Conservation (phyloP, 1,140 invertebrate genomes). For the Varroa destructor region DNA sequence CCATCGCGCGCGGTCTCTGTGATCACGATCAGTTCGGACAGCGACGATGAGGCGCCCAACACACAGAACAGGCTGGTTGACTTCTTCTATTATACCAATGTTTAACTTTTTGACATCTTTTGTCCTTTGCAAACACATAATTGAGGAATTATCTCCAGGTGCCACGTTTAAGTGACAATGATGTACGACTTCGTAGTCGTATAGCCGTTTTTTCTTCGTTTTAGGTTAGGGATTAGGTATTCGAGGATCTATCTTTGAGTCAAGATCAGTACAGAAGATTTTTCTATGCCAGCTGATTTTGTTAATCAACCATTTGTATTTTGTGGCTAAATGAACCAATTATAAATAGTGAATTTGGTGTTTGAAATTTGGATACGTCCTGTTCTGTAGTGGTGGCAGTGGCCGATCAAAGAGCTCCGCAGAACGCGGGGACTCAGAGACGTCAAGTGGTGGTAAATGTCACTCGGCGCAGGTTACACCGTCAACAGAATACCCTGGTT, state of each 20-base stretch:
- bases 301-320: background rate
- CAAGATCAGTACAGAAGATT: too few species aligned
- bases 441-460: slow-evolving; percentile 1
- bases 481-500: background rate
- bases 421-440: slow-evolving; percentile 1
- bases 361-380: too few species aligned
- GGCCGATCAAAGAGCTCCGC: slow-evolving; percentile 13
- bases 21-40: slow-evolving; percentile 90
- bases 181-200: too few species aligned
- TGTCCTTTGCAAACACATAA: background rate
- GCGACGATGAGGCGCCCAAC: slow-evolving; percentile 54
- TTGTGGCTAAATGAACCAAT: background rate
- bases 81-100: background rate
- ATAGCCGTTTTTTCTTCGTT: too few species aligned
- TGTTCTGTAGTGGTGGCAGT: background rate
- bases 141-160: background rate
- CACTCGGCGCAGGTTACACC: slow-evolving; percentile 4
- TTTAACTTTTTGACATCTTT: background rate
- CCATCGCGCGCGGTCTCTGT: slow-evolving; percentile 70
- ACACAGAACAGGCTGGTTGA: slow-evolving; percentile 16
- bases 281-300: background rate
- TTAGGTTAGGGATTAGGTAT: too few species aligned
- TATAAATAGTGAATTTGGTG: too few species aligned
- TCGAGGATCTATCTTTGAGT: too few species aligned
- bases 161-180: background rate